Conservation (phyloP, 2,888 invertebrate genomes). For the Andrena hattorfiana region DNA sequence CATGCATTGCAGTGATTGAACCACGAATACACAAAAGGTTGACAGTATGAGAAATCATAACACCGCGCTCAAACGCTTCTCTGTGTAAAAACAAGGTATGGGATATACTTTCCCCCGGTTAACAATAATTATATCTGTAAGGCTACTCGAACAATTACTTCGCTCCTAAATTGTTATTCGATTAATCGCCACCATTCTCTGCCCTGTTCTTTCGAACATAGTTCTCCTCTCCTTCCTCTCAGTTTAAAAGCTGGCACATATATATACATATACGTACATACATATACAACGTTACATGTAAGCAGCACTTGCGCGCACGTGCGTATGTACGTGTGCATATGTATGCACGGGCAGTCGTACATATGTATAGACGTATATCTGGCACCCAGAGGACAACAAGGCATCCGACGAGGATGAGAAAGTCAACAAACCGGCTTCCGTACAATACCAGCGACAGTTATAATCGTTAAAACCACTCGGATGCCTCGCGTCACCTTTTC, state of each 20-base stretch:
- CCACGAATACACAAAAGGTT: slow-evolving; percentile 48
- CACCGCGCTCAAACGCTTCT: slow-evolving; percentile 22
- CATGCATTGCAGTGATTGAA: slow-evolving; percentile 64
- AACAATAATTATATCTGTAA: slow-evolving; percentile 21
- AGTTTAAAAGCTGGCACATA: slow-evolving; percentile 80
- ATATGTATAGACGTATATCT: neutral
- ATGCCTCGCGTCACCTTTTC: slow-evolving; percentile 20
- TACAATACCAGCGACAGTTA: too few relatives aligned
- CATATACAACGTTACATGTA: slow-evolving; percentile 33
- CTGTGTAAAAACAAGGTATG: slow-evolving; percentile 29
- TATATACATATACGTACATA: slow-evolving; percentile 67
- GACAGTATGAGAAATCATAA: slow-evolving; percentile 30
- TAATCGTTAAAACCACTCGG: slow-evolving; percentile 2
- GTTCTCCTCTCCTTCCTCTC: slow-evolving; percentile 84
- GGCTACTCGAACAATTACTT: slow-evolving; percentile 41
- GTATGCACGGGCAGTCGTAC: too few relatives aligned
- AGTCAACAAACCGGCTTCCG: neutral
- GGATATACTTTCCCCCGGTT: slow-evolving; percentile 6
- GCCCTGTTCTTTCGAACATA: slow-evolving; percentile 61
- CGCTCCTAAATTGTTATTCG: slow-evolving; percentile 14
- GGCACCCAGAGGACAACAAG: slow-evolving; percentile 13
- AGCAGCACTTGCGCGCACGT: neutral
- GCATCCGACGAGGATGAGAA: slow-evolving; percentile 11
- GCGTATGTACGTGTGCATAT: too few relatives aligned
- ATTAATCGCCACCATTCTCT: slow-evolving; percentile 29